phyloP scores from a whole-genome alignment of 2,888 invertebrate species.

The Saturnia pavonia region DNA sequence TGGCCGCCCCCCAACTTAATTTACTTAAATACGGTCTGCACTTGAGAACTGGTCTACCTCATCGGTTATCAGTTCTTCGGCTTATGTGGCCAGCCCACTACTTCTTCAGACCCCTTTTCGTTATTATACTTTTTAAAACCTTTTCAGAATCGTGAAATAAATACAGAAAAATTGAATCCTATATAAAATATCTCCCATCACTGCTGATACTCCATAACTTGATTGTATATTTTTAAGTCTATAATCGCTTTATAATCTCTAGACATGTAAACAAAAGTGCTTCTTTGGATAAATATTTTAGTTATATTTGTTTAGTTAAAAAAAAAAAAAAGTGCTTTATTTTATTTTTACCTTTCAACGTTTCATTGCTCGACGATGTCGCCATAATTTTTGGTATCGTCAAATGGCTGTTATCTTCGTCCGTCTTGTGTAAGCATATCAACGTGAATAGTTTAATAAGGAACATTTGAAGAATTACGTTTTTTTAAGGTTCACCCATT shows the following conservation, averaged over 20 bases:
- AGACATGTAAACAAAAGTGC: not conserved
- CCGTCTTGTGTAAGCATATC: constrained; percentile 63
- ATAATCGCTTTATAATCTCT: not conserved
- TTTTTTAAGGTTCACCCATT: not conserved
- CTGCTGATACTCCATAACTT: too few species aligned
- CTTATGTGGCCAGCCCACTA: too few species aligned
- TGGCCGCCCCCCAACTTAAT: too few species aligned
- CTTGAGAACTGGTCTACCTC: too few species aligned
- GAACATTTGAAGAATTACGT: not conserved
- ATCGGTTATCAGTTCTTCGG: too few species aligned
- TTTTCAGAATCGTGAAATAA: too few species aligned
- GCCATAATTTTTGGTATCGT: constrained; percentile 88
- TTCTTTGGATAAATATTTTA: not conserved
- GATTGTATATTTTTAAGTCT: not conserved
- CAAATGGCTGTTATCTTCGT: constrained; percentile 83
- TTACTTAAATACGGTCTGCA: too few species aligned
- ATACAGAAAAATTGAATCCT: too few species aligned
- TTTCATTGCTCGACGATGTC: constrained; percentile 89
- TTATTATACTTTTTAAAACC: too few species aligned
- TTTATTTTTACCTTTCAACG: constrained; percentile 83
- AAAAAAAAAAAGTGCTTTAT: not conserved
- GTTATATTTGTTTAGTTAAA: not conserved
- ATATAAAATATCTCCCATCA: too few species aligned
- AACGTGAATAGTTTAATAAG: constrained; percentile 18
- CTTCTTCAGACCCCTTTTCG: too few species aligned